Evolutionary conservation across 2,113 vertebrate genomes (phyloP).

Genomic region (Pionites leucogaster): DNA sequence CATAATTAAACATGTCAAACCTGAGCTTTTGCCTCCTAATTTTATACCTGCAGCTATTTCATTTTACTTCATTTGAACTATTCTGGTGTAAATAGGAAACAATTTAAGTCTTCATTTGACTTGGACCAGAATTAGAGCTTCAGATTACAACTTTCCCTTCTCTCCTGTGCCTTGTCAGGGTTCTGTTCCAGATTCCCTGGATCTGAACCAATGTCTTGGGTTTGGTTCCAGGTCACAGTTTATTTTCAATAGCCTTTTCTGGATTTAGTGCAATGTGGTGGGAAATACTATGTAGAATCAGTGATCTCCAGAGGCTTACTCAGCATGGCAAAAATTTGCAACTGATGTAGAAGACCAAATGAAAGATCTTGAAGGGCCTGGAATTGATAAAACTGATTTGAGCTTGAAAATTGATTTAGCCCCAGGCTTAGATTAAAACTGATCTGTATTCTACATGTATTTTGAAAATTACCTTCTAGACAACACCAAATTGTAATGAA

Average conservation of each 20-base stretch:
- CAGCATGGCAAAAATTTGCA: background rate
- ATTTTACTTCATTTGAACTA: conserved; percentile 11
- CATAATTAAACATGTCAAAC: conserved; percentile 1
- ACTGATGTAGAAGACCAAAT: background rate
- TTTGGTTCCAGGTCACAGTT: conserved; percentile 48
- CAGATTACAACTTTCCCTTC: background rate
- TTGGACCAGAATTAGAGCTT: conserved; percentile 36
- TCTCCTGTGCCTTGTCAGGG: background rate
- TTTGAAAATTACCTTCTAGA: background rate
- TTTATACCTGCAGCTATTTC: conserved; percentile 36
- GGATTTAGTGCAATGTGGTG: background rate
- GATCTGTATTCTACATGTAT: background rate
- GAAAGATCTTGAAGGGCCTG: background rate
- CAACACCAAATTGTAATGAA: background rate
- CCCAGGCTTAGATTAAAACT: background rate
- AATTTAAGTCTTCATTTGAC: conserved; percentile 26
- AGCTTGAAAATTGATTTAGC: conserved; percentile 2
- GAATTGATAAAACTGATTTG: background rate
- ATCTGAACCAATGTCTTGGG: background rate
- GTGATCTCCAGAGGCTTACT: background rate
- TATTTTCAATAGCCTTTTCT: conserved; percentile 37
- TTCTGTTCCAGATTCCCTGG: conserved; percentile 31
- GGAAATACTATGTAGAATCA: conserved; percentile 17
- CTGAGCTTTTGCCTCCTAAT: background rate
- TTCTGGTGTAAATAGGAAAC: conserved; percentile 26